Percentiles rank a stretch among this genome's conserved stretches.
Conservation (phyloP, 2,888 invertebrate species). For the Tinea trinotella region DNA sequence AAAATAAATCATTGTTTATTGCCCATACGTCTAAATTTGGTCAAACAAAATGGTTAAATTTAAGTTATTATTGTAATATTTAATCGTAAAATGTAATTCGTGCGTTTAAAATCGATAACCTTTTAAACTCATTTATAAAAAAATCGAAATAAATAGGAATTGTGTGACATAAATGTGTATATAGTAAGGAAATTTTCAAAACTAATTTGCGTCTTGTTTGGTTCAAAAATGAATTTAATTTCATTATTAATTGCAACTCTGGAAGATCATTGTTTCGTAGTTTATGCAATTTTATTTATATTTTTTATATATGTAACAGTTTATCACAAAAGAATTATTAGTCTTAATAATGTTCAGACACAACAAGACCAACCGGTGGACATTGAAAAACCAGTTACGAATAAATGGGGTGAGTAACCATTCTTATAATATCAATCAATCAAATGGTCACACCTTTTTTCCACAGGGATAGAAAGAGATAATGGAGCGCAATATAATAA, state of each 20-base stretch:
- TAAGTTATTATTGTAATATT: not conserved
- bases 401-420: conserved; percentile 15
- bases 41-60: too few species aligned
- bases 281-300: conserved; percentile 48
- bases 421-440: too few species aligned
- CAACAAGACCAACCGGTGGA: conserved; percentile 27
- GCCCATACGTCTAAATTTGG: too few species aligned
- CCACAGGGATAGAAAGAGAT: too few species aligned
- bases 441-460: too few species aligned
- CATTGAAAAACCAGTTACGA: conserved; percentile 40
- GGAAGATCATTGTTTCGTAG: conserved; percentile 57
- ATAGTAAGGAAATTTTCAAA: too few species aligned
- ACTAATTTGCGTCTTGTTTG: not conserved
- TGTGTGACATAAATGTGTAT: too few species aligned
- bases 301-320: conserved; percentile 52
- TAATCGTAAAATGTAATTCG: not conserved
- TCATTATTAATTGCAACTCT: conserved; percentile 53
- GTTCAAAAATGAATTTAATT: conserved; percentile 49
- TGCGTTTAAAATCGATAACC: not conserved
- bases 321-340: conserved; percentile 42
- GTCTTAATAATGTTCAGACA: not conserved
- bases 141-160: too few species aligned
- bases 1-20: too few species aligned
- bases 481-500: too few species aligned
- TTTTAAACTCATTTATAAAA: not conserved